A percentile compares a stretch with the other conserved stretches of the same genome.
These are phyloP conservation scores for Tachina lurida DNA, from an alignment of 2,888 invertebrate genomes.

Conservation along the genomic window DNA sequence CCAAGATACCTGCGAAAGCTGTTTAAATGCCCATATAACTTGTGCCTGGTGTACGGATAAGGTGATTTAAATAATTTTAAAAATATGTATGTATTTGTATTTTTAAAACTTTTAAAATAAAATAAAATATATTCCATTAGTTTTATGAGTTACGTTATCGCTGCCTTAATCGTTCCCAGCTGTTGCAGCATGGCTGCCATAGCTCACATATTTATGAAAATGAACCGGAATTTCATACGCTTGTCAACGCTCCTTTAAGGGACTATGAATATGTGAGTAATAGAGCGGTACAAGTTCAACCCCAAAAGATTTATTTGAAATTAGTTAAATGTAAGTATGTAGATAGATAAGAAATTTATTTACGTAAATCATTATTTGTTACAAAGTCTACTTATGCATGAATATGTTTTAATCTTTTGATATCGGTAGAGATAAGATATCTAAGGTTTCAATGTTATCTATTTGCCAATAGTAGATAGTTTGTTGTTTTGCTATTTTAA, in stretches of 20 bases:
- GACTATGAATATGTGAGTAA: slow-evolving; percentile 80
- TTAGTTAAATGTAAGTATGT: slow-evolving; percentile 85
- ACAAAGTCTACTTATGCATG: slow-evolving; percentile 27
- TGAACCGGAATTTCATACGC: slow-evolving; percentile 74
- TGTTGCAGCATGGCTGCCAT: slow-evolving; percentile 76
- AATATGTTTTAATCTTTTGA: background rate
- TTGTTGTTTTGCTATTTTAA: slow-evolving; percentile 45
- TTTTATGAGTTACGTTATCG: slow-evolving; percentile 76
- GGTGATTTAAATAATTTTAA: slow-evolving; percentile 72
- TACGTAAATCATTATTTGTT: slow-evolving; percentile 4
- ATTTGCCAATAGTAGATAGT: slow-evolving; percentile 69
- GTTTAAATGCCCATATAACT: slow-evolving; percentile 76
- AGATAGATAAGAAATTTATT: background rate
- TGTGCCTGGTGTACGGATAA: slow-evolving; percentile 83
- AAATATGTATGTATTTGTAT: background rate
- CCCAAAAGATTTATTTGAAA: slow-evolving; percentile 85
- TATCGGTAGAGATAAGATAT: slow-evolving; percentile 58
- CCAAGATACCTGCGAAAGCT: slow-evolving; percentile 79
- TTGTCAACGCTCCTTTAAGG: slow-evolving; percentile 75
- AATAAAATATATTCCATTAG: slow-evolving; percentile 69
- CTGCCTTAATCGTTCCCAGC: slow-evolving; percentile 77
- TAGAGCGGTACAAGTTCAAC: slow-evolving; percentile 86
- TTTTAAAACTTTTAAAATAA: background rate
- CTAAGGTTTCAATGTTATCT: slow-evolving; percentile 65
- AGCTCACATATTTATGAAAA: slow-evolving; percentile 77